Base-by-base conservation (phyloP, 23 tunicate species). In the Oikopleura dioica region DNA sequence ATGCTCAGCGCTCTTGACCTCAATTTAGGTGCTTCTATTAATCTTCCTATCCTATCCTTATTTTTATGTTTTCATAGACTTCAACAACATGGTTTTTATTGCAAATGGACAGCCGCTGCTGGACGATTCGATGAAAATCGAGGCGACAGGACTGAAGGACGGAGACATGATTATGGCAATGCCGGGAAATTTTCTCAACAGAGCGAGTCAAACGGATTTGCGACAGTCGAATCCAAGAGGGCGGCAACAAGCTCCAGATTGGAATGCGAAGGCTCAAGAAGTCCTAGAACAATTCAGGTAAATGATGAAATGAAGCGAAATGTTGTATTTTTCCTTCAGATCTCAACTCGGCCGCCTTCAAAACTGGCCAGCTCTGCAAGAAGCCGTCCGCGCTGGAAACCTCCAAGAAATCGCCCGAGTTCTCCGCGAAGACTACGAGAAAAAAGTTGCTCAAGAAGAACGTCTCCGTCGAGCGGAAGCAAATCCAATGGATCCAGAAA, bases 401-500 rank as follows among this genome's bases (percentile, higher is more conserved):
- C 23, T 76, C 35, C 77, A 76, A 76, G 0, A 33, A 23, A 36
- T 76, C 35, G 35, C n/a, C 79, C 24, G 59, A 30, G 1, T 38
- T 38, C 75, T 36, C 30, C 37, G 1, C 68, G 79, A 83, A 37
- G 81, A 86, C 12, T 79, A 85, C 23, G 37, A 44, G 21, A 79
- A 68, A 31, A 79, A 86, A 59, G 80, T 44, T 9, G 55, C 69
- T 23, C 81, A 79, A 37, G 23, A 37, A 67, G 80, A 82, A 29
- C 67, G 69, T 38, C 82, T 86, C 12, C 68, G 75, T 51, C 16
- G 79, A 78, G 36, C 82, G 33, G 79, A 83, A 38, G 83, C 92
- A 35, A 77, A 89, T 75, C 91, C 91, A 28, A 79, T 89, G 84
- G 92, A 89, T 68, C 83, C 81, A 21, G 96, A 85, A 77, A 79